These are phyloP conservation scores for Pollachius pollachius DNA, from an alignment of 2,113 vertebrate species.

Conservation along the genomic window DNA sequence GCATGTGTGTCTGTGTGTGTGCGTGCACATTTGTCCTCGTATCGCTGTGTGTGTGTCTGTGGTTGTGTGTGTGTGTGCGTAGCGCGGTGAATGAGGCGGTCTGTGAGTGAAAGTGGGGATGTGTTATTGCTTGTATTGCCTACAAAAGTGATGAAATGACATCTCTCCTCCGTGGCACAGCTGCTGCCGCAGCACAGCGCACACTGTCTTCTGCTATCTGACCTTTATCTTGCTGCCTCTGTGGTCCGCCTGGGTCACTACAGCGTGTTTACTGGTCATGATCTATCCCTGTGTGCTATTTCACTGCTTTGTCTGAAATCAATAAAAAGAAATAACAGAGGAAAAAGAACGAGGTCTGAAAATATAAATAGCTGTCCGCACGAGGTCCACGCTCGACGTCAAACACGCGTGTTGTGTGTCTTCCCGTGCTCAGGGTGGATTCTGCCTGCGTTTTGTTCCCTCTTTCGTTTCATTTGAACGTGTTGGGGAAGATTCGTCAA, in stretches of 20 bases:
- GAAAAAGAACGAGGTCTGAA: not conserved
- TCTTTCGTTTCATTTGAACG: too few species aligned
- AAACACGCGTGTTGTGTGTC: too few species aligned
- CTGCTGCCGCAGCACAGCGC: slow-evolving; percentile 70
- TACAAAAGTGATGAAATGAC: slow-evolving; percentile 77
- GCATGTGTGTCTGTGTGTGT: slow-evolving; percentile 40
- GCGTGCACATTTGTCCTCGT: slow-evolving; percentile 34
- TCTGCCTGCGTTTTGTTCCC: too few species aligned
- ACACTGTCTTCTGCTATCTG: slow-evolving; percentile 67
- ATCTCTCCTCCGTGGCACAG: slow-evolving; percentile 73
- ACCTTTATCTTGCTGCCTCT: slow-evolving; percentile 53
- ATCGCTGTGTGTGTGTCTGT: not conserved
- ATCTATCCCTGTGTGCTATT: slow-evolving; percentile 52
- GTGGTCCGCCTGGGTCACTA: not conserved
- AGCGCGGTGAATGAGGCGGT: slow-evolving; percentile 4
- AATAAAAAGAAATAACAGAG: not conserved
- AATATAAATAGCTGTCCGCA: not conserved
- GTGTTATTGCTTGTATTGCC: slow-evolving; percentile 63
- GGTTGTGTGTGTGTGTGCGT: not conserved
- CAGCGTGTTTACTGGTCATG: slow-evolving; percentile 50
- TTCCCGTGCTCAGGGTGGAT: too few species aligned
- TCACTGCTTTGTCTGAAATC: slow-evolving; percentile 31
- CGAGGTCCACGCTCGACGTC: not conserved
- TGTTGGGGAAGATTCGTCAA: too few species aligned
- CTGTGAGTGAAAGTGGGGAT: slow-evolving; percentile 62